Base-by-base conservation (phyloP, 2,888 invertebrate genomes). In the Polyommatus iphigenia region DNA sequence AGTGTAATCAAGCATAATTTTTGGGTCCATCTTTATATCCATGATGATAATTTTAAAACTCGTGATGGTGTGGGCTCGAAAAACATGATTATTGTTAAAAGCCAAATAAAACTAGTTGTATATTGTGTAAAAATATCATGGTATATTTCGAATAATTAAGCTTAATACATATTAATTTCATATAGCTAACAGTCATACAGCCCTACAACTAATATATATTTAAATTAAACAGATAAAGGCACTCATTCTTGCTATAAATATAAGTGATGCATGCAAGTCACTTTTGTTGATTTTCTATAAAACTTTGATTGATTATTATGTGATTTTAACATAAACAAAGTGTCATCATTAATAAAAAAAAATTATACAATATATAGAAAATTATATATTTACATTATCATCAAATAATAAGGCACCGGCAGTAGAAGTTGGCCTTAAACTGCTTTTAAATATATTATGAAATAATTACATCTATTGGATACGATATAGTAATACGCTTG, bases 111-210 rank as follows among this genome's bases (percentile, higher is more conserved):
- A 85, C 83, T 46, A 85, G 85, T 84, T 13, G 46, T 75, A 29
- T 79, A 85, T 89, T 90, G 90, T 93, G 91, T 88, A 93, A 94
- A 94, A 94, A 94, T 94, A 92, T 87, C 89, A 84, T 89, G 87
- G 83, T 89, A 87, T 87, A 89, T 90, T 90, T 90, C 75, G 50
- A 75, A 75, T 89, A 90, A 90, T 90, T 83, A 85, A 85, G 85
- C 85, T 86, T 82, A 88, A 85, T 84, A 85, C 85, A 88, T 90
- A 89, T 90, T 87, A 85, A 87, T 88, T 89, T 88, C 84, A 87
- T 88, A 90, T 90, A 87, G 87, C 91, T 91, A 91, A 91, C 89
- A 91, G 90, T 91, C 90, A 87, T 90, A 85, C 84, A 87, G 85
- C 83, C 85, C 88, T 87, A 88, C 86, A 84, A 86, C 85, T 89